Conservation (phyloP, 1,140 invertebrate genomes). For the Hyles vespertilio region DNA sequence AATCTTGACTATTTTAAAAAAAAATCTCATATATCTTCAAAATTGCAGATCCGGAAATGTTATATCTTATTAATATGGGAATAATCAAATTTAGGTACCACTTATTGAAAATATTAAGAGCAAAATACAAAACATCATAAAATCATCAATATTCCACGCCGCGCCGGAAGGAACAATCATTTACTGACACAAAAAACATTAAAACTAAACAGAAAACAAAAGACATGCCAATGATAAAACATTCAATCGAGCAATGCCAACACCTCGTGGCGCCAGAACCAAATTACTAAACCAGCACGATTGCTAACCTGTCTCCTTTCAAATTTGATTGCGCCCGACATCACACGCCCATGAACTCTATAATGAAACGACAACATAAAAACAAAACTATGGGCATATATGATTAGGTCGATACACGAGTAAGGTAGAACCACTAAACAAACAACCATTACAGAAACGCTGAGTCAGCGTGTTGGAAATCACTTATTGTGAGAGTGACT, state of each 20-base stretch:
- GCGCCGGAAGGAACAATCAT: no score
- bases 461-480: slow-evolving; percentile 66
- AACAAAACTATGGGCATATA: slow-evolving; percentile 74
- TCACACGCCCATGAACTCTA: slow-evolving; percentile 71
- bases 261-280: slow-evolving; percentile 62
- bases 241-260: slow-evolving; percentile 38
- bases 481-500: slow-evolving; percentile 72
- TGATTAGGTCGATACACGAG: slow-evolving; percentile 72
- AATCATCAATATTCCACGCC: no score
- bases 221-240: slow-evolving; percentile 32
- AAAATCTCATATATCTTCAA: no score
- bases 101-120: no score
- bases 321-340: slow-evolving; percentile 69
- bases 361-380: slow-evolving; percentile 70
- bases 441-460: slow-evolving; percentile 70
- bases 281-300: slow-evolving; percentile 56
- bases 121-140: no score
- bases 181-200: no score
- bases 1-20: no score
- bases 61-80: no score
- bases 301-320: slow-evolving; percentile 65
- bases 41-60: no score
- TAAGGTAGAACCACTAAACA: slow-evolving; percentile 73
- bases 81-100: no score
- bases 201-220: slow-evolving; percentile 1